A percentile compares a stretch with the other conserved stretches of the same genome.
Conservation (phyloP, 2,797 vertebrate genomes). For the Eremophila alpestris region DNA sequence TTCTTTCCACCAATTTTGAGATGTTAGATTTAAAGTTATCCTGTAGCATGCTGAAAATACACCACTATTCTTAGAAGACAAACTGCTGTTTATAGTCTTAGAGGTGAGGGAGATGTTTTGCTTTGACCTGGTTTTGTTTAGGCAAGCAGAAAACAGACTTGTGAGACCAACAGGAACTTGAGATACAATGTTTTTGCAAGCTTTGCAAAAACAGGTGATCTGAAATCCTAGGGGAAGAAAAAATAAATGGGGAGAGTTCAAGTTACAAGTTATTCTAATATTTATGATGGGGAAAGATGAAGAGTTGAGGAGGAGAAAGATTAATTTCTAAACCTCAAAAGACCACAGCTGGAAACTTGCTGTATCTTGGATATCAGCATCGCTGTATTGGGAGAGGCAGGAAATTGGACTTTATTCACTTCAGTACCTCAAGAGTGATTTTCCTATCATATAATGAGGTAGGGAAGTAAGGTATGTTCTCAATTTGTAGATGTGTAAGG, state of each 20-base stretch:
- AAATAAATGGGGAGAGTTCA: background rate
- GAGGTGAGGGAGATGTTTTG: background rate
- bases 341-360: background rate
- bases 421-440: background rate
- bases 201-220: background rate
- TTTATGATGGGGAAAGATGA: background rate
- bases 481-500: background rate
- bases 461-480: background rate
- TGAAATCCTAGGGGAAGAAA: background rate
- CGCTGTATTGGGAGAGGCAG: background rate
- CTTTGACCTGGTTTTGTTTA: background rate
- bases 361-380: background rate
- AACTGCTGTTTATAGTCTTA: background rate
- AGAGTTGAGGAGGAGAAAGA: background rate
- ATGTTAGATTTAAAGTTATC: background rate
- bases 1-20: background rate
- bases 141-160: background rate
- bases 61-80: background rate
- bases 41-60: background rate
- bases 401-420: constrained; percentile 7
- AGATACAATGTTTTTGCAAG: background rate
- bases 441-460: background rate
- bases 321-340: background rate
- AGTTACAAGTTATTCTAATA: background rate
- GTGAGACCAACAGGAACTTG: background rate